These are phyloP conservation scores for Danionella dracula DNA, from an alignment of 2,797 vertebrate genomes.

Conservation along the genomic window DNA sequence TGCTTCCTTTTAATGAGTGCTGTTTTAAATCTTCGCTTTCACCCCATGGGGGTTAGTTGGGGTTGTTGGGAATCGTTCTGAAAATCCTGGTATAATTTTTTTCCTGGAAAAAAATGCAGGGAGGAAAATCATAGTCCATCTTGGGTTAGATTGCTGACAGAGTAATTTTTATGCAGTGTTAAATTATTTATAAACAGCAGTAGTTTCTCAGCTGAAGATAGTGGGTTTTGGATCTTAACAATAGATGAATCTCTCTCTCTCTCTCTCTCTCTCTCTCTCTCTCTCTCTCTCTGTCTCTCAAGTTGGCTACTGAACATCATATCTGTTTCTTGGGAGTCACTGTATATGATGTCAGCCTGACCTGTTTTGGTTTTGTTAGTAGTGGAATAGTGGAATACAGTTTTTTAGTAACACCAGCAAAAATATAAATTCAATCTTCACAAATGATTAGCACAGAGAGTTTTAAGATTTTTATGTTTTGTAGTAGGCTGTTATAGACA, in stretches of 20 bases:
- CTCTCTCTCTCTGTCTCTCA: not conserved
- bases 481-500: too few species aligned
- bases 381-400: too few species aligned
- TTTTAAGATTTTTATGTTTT: too few species aligned
- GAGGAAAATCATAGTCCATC: constrained; percentile 35
- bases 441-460: too few species aligned
- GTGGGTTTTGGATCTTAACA: constrained; percentile 9
- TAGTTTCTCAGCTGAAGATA: constrained; percentile 26
- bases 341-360: constrained; percentile 5
- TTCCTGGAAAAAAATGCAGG: constrained; percentile 31
- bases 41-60: not conserved
- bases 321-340: constrained; percentile 8
- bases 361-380: too few species aligned
- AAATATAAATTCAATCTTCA: too few species aligned
- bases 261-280: not conserved
- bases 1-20: constrained; percentile 3
- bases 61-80: constrained; percentile 5
- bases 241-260: too few species aligned
- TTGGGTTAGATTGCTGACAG: constrained; percentile 27
- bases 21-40: not conserved
- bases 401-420: too few species aligned
- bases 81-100: constrained; percentile 60
- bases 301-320: constrained; percentile 11
- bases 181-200: constrained; percentile 42
- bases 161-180: constrained; percentile 44